Evolutionary conservation across 2,888 invertebrate genomes (phyloP).

Genomic region (Phyllotreta cruciferae): DNA sequence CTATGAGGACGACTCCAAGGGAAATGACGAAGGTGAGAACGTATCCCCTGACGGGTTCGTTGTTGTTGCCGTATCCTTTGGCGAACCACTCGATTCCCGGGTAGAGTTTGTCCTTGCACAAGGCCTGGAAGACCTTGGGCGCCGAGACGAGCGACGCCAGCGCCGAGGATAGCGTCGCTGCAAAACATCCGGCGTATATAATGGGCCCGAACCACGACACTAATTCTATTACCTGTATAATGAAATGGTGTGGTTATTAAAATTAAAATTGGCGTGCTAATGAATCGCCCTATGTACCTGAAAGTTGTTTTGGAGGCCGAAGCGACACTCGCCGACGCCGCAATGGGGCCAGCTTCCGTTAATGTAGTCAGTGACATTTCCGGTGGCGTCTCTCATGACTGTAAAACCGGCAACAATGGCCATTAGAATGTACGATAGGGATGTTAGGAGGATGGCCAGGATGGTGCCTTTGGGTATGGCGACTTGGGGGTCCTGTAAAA

Average conservation of each 20-base stretch:
- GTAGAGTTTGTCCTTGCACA: slow-evolving; percentile 93
- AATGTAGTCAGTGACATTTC: slow-evolving; percentile 67
- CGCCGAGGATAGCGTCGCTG: slow-evolving; percentile 95
- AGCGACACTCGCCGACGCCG: slow-evolving; percentile 64
- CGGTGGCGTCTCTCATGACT: slow-evolving; percentile 81
- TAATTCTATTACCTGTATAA: slow-evolving; percentile 76
- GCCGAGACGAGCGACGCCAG: slow-evolving; percentile 95
- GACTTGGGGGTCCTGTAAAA: slow-evolving; percentile 79
- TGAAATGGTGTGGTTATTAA: slow-evolving; percentile 29
- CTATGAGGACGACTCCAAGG: slow-evolving; percentile 83
- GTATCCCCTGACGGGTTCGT: slow-evolving; percentile 89
- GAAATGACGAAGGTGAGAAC: slow-evolving; percentile 92
- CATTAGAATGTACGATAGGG: slow-evolving; percentile 85
- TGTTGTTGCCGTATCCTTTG: slow-evolving; percentile 81
- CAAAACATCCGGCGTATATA: slow-evolving; percentile 96
- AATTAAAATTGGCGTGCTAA: too few species aligned
- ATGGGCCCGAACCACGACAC: slow-evolving; percentile 88
- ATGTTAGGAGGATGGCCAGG: slow-evolving; percentile 86
- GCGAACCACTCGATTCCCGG: slow-evolving; percentile 92
- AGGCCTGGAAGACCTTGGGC: slow-evolving; percentile 92
- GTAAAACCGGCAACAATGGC: slow-evolving; percentile 79
- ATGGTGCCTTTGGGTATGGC: slow-evolving; percentile 94
- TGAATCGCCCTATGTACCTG: slow-evolving; percentile 64
- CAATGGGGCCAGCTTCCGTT: slow-evolving; percentile 62
- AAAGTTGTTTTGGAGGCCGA: slow-evolving; percentile 80